These are phyloP conservation scores for Coregonus ussuriensis DNA, from an alignment of 2,797 vertebrate species.

Conservation along the genomic window DNA sequence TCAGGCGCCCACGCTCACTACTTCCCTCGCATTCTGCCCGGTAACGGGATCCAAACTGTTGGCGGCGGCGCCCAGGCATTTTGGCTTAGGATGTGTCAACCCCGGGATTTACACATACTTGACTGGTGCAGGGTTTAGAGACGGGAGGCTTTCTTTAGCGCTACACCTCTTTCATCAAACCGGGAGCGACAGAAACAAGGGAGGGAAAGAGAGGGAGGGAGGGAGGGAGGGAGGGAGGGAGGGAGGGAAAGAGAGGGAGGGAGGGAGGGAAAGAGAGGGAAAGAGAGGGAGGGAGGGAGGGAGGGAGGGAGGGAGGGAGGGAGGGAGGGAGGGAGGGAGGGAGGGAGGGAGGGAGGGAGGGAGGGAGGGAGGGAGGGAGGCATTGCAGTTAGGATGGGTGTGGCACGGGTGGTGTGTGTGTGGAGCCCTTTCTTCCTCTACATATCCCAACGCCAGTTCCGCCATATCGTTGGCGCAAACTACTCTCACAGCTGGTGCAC, in stretches of 20 bases:
- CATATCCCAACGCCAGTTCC: neutral
- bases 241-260: neutral
- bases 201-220: neutral
- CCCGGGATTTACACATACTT: constrained; percentile 34
- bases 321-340: neutral
- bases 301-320: neutral
- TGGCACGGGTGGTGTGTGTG: neutral
- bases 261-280: neutral
- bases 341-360: constrained; percentile 1
- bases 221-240: neutral
- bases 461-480: neutral
- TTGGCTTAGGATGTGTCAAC: constrained; percentile 33
- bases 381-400: neutral
- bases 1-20: neutral
- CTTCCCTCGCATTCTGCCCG: constrained; percentile 22
- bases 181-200: neutral
- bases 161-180: constrained; percentile 29
- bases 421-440: neutral
- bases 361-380: constrained; percentile 1
- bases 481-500: neutral
- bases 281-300: neutral
- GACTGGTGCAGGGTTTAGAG: constrained; percentile 31
- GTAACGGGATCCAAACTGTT: constrained; percentile 42
- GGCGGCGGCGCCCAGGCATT: constrained; percentile 20
- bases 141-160: constrained; percentile 30